These are phyloP conservation scores for Aphidius ervi DNA, from an alignment of 1,140 invertebrate species.

Conservation along the genomic window DNA sequence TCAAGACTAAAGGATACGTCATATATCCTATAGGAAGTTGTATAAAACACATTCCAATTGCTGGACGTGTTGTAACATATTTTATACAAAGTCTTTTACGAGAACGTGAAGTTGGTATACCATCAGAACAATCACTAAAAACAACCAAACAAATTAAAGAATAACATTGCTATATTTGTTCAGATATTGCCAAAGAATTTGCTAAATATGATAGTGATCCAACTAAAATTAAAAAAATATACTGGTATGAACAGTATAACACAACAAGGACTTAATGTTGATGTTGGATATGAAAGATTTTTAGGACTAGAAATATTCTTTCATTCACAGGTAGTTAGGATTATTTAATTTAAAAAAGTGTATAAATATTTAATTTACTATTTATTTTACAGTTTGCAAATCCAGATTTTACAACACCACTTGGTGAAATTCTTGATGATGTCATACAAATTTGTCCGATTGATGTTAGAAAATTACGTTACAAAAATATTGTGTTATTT, in stretches of 20 bases:
- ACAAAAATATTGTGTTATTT: constrained; percentile 98
- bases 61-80: constrained; percentile 97
- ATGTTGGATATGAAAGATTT: constrained; percentile 99
- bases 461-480: constrained; percentile 93
- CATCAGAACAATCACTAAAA: constrained; percentile 97
- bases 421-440: constrained; percentile 97
- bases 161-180: constrained; percentile 95
- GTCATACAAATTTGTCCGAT: constrained; percentile 99
- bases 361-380: constrained; percentile 10
- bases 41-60: constrained; percentile 99
- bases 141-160: constrained; percentile 99
- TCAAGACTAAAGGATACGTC: constrained; percentile 92
- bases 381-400: constrained; percentile 75
- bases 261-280: constrained; percentile 89
- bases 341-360: constrained; percentile 9
- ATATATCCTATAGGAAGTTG: constrained; percentile 99
- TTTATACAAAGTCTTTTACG: constrained; percentile 97
- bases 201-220: constrained; percentile 96
- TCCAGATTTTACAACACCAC: constrained; percentile 95
- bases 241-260: constrained; percentile 91
- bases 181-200: constrained; percentile 99
- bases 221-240: constrained; percentile 88
- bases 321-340: constrained; percentile 75
- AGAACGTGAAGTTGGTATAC: constrained; percentile 95
- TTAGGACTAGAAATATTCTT: constrained; percentile 99